Conservation (phyloP, 2,888 invertebrate species). For the Homarus gammarus region DNA sequence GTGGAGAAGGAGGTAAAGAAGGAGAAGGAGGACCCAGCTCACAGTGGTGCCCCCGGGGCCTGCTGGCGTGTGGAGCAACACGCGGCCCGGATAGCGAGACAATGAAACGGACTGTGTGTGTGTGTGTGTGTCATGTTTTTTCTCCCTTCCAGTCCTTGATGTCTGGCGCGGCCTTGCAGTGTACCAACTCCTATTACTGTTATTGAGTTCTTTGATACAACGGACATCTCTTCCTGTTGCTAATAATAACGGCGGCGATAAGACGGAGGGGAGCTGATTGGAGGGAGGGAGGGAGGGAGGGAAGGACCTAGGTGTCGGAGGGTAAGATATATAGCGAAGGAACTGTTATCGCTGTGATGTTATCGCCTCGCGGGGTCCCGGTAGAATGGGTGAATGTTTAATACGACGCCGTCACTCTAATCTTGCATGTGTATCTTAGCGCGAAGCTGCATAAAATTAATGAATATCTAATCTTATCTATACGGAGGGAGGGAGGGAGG, state of each 20-base stretch:
- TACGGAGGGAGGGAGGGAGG: too few relatives aligned
- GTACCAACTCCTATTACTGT: conserved; percentile 18
- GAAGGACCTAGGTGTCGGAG: not conserved
- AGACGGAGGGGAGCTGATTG: not conserved
- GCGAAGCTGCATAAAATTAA: not conserved
- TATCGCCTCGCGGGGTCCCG: not conserved
- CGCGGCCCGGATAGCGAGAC: conserved; percentile 12
- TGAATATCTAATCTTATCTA: not conserved
- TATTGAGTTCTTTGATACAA: not conserved
- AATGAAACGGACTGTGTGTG: not conserved
- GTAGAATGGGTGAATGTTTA: not conserved
- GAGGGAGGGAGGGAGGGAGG: not conserved
- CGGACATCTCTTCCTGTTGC: not conserved
- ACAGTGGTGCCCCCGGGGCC: not conserved
- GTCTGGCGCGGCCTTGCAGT: conserved; percentile 16
- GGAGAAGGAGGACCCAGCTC: not conserved
- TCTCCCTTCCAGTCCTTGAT: conserved; percentile 12
- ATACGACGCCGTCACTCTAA: not conserved
- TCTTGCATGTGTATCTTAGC: not conserved
- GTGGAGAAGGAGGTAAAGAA: too few relatives aligned
- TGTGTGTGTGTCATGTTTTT: not conserved
- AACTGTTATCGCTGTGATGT: not conserved
- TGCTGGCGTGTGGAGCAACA: conserved; percentile 4
- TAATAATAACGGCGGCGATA: not conserved
- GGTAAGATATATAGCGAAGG: not conserved